Conservation (phyloP, 2,888 invertebrate genomes). For the Anoncus sp. region DNA sequence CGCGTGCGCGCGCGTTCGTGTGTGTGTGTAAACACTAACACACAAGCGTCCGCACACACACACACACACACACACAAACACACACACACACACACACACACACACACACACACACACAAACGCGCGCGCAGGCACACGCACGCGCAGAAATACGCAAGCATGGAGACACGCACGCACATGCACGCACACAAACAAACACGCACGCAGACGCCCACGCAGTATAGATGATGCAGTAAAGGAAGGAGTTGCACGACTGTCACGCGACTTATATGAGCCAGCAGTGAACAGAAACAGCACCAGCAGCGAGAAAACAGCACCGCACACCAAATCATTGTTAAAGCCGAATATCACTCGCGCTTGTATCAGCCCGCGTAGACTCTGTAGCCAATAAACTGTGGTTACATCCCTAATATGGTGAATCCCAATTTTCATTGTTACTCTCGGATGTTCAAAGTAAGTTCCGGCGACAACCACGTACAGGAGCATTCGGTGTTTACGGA, state of each 20-base stretch:
- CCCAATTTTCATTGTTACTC: constrained; percentile 77
- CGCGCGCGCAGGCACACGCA: too few relatives aligned
- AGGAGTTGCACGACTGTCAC: constrained; percentile 73
- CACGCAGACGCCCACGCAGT: too few relatives aligned
- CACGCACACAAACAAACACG: too few relatives aligned
- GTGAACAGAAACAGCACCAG: constrained; percentile 35
- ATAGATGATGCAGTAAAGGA: constrained; percentile 11
- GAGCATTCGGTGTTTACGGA: constrained; percentile 7
- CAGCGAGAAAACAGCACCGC: constrained; percentile 73
- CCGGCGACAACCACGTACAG: background rate
- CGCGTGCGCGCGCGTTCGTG: too few relatives aligned
- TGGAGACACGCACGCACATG: too few relatives aligned
- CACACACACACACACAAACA: too few relatives aligned
- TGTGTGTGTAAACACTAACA: too few relatives aligned
- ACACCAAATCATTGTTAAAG: constrained; percentile 82
- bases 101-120: too few relatives aligned
- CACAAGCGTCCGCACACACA: too few relatives aligned
- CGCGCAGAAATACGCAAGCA: too few relatives aligned
- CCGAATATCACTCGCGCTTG: constrained; percentile 81
- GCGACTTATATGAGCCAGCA: constrained; percentile 52
- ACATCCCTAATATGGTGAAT: constrained; percentile 79
- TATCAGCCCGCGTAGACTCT: constrained; percentile 79
- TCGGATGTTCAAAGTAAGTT: background rate
- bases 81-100: too few relatives aligned
- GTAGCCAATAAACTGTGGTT: constrained; percentile 81